A percentile compares a stretch with the other conserved stretches of the same genome.
Evolutionary conservation across 2,113 vertebrate species (phyloP).

Genomic region (Cynopterus brachyotis): DNA sequence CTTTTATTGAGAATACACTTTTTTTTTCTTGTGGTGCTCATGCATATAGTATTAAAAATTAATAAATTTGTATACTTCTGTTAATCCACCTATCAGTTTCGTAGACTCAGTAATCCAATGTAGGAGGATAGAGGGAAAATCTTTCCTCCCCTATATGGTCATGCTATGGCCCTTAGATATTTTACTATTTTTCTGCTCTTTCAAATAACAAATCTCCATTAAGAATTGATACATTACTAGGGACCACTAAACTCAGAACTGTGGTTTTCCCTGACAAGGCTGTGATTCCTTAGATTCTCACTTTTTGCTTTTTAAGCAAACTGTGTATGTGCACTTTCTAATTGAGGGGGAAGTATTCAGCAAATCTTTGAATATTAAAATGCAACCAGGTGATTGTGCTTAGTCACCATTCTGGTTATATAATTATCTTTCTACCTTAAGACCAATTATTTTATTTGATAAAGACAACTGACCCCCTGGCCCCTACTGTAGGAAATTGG

Average conservation of each 20-base stretch:
- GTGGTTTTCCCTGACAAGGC: background rate
- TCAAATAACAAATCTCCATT: background rate
- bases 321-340: background rate
- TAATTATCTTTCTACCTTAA: background rate
- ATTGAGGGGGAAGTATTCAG: background rate
- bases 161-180: background rate
- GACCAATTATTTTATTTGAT: background rate
- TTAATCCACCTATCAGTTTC: background rate
- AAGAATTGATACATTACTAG: background rate
- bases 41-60: background rate
- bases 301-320: background rate
- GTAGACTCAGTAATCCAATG: background rate
- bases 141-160: background rate
- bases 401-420: background rate
- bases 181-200: background rate
- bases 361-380: background rate
- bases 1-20: background rate
- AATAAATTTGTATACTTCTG: background rate
- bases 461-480: background rate
- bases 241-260: background rate
- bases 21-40: background rate
- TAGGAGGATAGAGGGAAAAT: background rate
- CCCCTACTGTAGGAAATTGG: background rate
- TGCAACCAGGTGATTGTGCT: background rate
- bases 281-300: background rate